Base-by-base conservation (phyloP, 2,113 vertebrate genomes). In the Stegastes partitus region DNA sequence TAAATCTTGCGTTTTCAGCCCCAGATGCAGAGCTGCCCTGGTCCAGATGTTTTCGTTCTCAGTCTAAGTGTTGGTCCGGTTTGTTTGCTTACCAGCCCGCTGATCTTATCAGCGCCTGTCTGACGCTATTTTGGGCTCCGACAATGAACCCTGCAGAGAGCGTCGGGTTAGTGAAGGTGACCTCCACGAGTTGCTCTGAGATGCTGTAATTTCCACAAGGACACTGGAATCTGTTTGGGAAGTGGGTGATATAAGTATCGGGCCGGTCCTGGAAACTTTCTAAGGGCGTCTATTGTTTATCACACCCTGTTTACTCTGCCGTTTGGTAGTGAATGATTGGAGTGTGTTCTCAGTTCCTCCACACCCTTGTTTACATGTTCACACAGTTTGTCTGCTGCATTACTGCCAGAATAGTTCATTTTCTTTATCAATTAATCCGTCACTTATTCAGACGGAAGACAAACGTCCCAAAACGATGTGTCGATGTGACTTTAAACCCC, bases 221-320 rank as follows among this genome's bases (percentile, higher is more conserved):
- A 45, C 57, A 8, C 42, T 80, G 79, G 68, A 69, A n/a, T 80
- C 58, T 77, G 31, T 61, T 74, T 62, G 68, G 62, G 70, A 68
- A 49, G 53, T 65, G 79, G 65, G 39, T 28, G 21, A 68, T 70
- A 44, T 71, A 45, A 68, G 74, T 73, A 23, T 76, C 49, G 56
- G 47, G 63, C 37, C 16, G 1, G 56, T 81, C 84, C 50, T 82
- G 83, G 79, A 83, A 76, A 84, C 31, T 82, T 81, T 79, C 59
- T 68, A 39, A 79, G 83, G 69, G 45, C 56, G 34, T 84, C 87
- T 28, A 82, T 90, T 90, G 89, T 90, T 88, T 86, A 88, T 74
- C 19, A 0, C 54, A 76, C 12, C 84, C 82, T 87, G 89, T 88
- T 87, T 85, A 87, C 83, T 44, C 66, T 66, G 67, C 77, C 51